Evolutionary conservation across 1,140 invertebrate species (phyloP).

Genomic region (Hypsibius dujardini): DNA sequence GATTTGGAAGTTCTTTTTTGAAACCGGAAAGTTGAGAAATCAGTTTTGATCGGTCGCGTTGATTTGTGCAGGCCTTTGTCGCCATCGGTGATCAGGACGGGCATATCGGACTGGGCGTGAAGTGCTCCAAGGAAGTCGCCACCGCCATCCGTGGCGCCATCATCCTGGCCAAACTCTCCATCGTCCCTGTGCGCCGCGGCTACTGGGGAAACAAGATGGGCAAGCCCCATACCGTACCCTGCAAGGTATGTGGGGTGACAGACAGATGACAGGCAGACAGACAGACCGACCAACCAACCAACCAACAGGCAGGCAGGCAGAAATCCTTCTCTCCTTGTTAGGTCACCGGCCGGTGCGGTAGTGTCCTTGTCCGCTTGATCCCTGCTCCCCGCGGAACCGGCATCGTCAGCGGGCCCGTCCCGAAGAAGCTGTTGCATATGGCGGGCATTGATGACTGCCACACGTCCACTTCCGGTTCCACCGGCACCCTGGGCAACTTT

Average conservation of each 20-base stretch:
- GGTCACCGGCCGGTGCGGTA: slow-evolving; percentile 98
- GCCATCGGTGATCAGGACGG: slow-evolving; percentile 96
- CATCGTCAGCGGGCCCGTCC: slow-evolving; percentile 95
- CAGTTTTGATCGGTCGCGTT: too few species aligned
- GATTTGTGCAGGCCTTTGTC: slow-evolving; percentile 41
- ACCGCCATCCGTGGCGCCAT: slow-evolving; percentile 98
- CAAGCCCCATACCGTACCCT: slow-evolving; percentile 95
- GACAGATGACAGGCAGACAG: too few species aligned
- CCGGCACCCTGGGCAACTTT: slow-evolving; percentile 95
- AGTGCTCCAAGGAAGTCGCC: slow-evolving; percentile 99
- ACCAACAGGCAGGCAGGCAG: not conserved
- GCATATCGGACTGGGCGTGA: slow-evolving; percentile 96
- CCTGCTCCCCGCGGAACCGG: slow-evolving; percentile 98
- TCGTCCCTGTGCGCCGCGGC: slow-evolving; percentile 90
- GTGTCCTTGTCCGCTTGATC: slow-evolving; percentile 81
- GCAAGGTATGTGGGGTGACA: slow-evolving; percentile 52
- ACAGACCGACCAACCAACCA: too few species aligned
- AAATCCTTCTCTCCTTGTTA: slow-evolving; percentile 32
- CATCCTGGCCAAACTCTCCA: slow-evolving; percentile 90
- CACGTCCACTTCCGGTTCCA: slow-evolving; percentile 85
- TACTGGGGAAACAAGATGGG: slow-evolving; percentile 99
- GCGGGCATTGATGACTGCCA: slow-evolving; percentile 99
- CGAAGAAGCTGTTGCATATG: slow-evolving; percentile 95
- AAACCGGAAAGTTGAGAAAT: too few species aligned
- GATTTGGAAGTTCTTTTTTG: too few species aligned